A percentile compares a stretch with the other conserved stretches of the same genome.
These are phyloP conservation scores for Ophion obscuratus DNA, from an alignment of 2,888 invertebrate species.

Conservation along the genomic window DNA sequence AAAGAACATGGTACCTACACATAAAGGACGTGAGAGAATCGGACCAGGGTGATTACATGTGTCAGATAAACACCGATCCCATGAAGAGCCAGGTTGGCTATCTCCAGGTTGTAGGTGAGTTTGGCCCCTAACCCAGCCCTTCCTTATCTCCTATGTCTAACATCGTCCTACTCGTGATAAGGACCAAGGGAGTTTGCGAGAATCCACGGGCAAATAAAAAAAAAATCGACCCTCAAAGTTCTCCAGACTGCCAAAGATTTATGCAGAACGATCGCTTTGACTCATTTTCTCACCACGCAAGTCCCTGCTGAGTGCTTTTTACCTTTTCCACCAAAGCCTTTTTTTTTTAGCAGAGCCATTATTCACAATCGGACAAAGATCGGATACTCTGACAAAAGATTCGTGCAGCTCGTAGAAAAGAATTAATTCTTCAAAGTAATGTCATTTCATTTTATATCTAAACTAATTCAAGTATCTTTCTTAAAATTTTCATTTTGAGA, in stretches of 20 bases:
- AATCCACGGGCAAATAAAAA: slow-evolving; percentile 1
- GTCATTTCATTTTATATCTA: background rate
- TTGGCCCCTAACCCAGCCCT: background rate
- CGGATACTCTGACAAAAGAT: background rate
- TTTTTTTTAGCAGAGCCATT: background rate
- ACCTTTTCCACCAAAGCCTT: background rate
- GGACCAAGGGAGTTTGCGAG: background rate
- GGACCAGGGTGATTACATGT: slow-evolving; percentile 94
- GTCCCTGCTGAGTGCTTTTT: background rate
- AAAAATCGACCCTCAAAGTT: background rate
- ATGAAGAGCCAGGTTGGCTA: slow-evolving; percentile 90
- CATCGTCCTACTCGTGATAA: slow-evolving; percentile 15
- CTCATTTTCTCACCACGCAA: slow-evolving; percentile 9
- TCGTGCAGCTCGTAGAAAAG: background rate
- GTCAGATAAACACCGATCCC: slow-evolving; percentile 91
- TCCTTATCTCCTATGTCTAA: slow-evolving; percentile 30
- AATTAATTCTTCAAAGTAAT: background rate
- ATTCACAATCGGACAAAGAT: background rate
- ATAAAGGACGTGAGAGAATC: slow-evolving; percentile 91
- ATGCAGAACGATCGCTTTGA: slow-evolving; percentile 2
- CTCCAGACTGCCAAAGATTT: slow-evolving; percentile 12
- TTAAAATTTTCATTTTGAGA: background rate
- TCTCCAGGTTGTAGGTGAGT: slow-evolving; percentile 88
- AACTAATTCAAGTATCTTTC: background rate
- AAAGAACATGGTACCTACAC: slow-evolving; percentile 92